Evolutionary conservation across 2,797 vertebrate species (phyloP).

Genomic region (Manis javanica): DNA sequence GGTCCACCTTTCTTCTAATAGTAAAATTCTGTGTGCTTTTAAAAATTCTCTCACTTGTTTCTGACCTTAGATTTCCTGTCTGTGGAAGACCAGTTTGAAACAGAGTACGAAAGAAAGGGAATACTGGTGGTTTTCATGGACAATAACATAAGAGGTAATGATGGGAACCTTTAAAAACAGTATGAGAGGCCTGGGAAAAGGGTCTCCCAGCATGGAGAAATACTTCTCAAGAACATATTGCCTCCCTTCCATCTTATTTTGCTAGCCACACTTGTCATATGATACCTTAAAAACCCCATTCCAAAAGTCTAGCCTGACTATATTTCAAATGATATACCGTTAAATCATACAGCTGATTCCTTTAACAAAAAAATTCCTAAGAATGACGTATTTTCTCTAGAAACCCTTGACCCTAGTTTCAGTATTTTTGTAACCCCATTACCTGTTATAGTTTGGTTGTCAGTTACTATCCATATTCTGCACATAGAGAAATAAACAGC

Average conservation of each 20-base stretch:
- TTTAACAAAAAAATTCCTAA: slow-evolving; percentile 18
- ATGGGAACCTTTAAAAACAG: not conserved
- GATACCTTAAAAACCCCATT: not conserved
- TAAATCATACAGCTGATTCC: slow-evolving; percentile 9
- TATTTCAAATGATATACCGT: slow-evolving; percentile 28
- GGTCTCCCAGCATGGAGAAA: not conserved
- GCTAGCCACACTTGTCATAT: not conserved
- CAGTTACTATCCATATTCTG: not conserved
- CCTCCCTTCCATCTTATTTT: slow-evolving; percentile 33
- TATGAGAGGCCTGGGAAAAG: not conserved
- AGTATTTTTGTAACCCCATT: slow-evolving; percentile 16
- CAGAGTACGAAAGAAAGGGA: not conserved
- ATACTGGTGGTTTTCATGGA: not conserved
- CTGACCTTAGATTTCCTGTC: not conserved
- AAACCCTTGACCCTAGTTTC: slow-evolving; percentile 56
- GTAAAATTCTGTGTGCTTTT: not conserved
- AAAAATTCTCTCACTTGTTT: slow-evolving; percentile 3
- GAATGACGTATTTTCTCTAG: not conserved
- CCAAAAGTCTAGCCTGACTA: not conserved
- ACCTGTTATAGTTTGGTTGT: not conserved
- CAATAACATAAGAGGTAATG: not conserved
- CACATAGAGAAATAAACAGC: slow-evolving; percentile 26
- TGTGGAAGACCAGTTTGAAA: not conserved
- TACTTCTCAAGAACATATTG: not conserved
- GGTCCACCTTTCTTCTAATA: not conserved